phyloP scores from a whole-genome alignment of 2,113 vertebrate species.

The Megaptera novaeangliae region DNA sequence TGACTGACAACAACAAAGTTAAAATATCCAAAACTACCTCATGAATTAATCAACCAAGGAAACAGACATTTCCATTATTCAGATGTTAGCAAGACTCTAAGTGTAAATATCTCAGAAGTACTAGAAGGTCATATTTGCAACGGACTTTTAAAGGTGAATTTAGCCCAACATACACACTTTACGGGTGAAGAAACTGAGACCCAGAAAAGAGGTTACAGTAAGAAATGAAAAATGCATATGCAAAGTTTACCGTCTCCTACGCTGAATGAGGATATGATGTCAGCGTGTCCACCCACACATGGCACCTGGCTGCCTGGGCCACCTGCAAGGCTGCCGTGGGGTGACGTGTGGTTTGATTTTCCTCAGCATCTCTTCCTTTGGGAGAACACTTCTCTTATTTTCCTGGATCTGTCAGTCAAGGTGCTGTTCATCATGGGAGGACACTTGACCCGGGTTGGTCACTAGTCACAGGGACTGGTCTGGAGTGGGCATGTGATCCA shows the following conservation, averaged over 20 bases:
- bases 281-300: rapidly evolving
- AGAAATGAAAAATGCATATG: background rate
- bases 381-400: background rate
- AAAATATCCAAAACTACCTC: background rate
- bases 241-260: background rate
- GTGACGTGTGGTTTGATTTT: background rate
- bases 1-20: background rate
- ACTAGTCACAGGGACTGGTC: background rate
- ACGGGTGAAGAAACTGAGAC: background rate
- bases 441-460: background rate
- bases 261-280: background rate
- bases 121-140: background rate
- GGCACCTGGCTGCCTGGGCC: background rate
- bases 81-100: background rate
- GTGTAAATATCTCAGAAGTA: background rate
- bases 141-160: background rate
- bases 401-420: background rate
- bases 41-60: background rate
- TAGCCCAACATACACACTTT: background rate
- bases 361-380: background rate
- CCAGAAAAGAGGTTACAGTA: background rate
- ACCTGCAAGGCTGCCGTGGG: background rate
- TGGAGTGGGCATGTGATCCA: background rate
- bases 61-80: background rate
- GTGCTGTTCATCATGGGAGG: background rate